Percentiles rank a stretch among this genome's conserved stretches.
phyloP scores from a whole-genome alignment of 2,797 vertebrate genomes.

The Sciurus carolinensis region DNA sequence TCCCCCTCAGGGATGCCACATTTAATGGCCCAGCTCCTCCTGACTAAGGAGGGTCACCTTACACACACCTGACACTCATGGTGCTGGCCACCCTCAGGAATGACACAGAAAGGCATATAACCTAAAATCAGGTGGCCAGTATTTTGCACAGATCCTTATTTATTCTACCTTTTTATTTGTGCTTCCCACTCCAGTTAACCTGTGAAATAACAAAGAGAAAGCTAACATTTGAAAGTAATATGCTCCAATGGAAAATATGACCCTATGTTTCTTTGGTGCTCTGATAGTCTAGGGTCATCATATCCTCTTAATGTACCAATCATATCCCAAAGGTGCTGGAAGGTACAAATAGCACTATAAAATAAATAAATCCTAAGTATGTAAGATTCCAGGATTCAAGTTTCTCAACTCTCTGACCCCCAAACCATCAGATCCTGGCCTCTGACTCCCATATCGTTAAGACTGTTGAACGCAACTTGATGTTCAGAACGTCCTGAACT shows the following conservation, averaged over 20 bases:
- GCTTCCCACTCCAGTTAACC: neutral
- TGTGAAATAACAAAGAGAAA: neutral
- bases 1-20: rapidly evolving
- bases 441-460: neutral
- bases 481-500: neutral
- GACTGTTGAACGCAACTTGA: neutral
- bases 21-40: too few relatives aligned
- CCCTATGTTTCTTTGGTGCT: neutral
- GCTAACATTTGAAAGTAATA: neutral
- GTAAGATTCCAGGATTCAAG: neutral
- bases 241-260: neutral
- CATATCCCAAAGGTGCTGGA: neutral
- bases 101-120: neutral
- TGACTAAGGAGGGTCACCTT: neutral
- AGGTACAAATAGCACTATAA: neutral
- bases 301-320: neutral
- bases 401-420: neutral
- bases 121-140: neutral
- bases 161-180: neutral
- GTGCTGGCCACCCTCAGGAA: neutral
- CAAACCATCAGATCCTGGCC: neutral
- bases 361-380: neutral
- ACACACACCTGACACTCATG: neutral
- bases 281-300: neutral
- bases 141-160: neutral